Evolutionary conservation across 2,888 invertebrate genomes (phyloP), one percentile per base, ranked within the genome.

Genomic region (Melangyna quadrimaculata): DNA sequence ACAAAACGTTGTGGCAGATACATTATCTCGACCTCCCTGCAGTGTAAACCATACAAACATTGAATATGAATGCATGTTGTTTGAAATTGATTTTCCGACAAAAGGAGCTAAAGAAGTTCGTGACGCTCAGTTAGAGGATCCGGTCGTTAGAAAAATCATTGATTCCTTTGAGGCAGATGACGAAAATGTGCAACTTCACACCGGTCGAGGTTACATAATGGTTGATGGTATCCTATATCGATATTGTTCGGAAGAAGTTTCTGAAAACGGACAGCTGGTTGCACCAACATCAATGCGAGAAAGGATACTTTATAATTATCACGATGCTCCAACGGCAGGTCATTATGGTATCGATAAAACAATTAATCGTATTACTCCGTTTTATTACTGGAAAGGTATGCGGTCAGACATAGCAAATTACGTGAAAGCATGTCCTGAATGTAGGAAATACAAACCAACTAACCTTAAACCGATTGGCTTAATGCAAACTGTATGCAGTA

Each of bases 391-490:
- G n/a, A n/a, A n/a, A n/a, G n/a, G n/a, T n/a, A n/a, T n/a, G n/a
- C n/a, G n/a, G n/a, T n/a, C n/a, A n/a, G n/a, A n/a, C n/a, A n/a
- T n/a, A n/a, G n/a, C n/a, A n/a, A n/a, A n/a, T n/a, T n/a, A n/a
- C n/a, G n/a, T n/a, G n/a, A n/a, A n/a, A n/a, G n/a, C n/a, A n/a
- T n/a, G n/a, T n/a, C n/a, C n/a, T n/a, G n/a, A n/a, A n/a, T n/a
- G n/a, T n/a, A n/a, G n/a, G n/a, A n/a, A n/a, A n/a, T 86, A 75
- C 37, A 88, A 87, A 29, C 51, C 81, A 24, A 61, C 35, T 0
- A 87, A 88, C 53, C 9, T 84, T 40, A 88, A 88, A 57, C 87
- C 88, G 1, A 70, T 45, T 5, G 74, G 87, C 10, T 65, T 89
- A 73, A 81, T 87, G 10, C 81, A 88, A 57, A 87, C 80, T 37